Evolutionary conservation across 2,113 vertebrate species (phyloP).

Genomic region (Agapornis roseicollis): DNA sequence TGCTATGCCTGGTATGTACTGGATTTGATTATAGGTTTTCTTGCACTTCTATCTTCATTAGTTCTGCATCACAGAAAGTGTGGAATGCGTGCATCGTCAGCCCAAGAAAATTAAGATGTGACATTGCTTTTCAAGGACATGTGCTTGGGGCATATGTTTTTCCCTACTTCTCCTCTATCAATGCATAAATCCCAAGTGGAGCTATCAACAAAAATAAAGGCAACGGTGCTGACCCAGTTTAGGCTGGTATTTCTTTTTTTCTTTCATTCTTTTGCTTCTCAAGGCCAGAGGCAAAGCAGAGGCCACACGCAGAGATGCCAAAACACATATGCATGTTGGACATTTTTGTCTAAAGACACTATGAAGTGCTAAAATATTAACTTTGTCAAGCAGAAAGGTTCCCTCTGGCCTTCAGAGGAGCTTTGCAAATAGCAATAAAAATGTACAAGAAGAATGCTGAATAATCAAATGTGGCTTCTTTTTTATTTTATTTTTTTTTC

Average conservation of each 20-base stretch:
- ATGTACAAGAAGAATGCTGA: constrained; percentile 56
- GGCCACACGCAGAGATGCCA: constrained; percentile 37
- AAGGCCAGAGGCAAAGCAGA: constrained; percentile 37
- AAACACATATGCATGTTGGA: constrained; percentile 51
- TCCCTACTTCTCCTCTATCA: neutral
- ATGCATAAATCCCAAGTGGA: constrained; percentile 38
- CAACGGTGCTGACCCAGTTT: constrained; percentile 44
- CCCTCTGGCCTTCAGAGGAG: constrained; percentile 30
- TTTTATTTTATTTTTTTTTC: neutral
- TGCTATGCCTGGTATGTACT: constrained; percentile 4
- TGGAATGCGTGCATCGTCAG: constrained; percentile 49
- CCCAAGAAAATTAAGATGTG: constrained; percentile 50
- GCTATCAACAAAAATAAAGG: constrained; percentile 19
- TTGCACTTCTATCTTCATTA: constrained; percentile 61
- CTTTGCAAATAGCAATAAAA: constrained; percentile 40
- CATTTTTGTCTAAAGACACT: constrained; percentile 24
- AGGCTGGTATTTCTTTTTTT: neutral
- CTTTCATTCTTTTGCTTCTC: neutral
- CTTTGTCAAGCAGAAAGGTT: constrained; percentile 44
- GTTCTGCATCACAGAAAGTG: constrained; percentile 23
- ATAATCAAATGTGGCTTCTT: constrained; percentile 60
- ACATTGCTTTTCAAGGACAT: constrained; percentile 51
- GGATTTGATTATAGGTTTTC: constrained; percentile 52
- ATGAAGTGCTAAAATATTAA: constrained; percentile 59
- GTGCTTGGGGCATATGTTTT: neutral